Base-by-base conservation (phyloP, 2,797 vertebrate genomes). In the Acrossocheilus fasciatus region DNA sequence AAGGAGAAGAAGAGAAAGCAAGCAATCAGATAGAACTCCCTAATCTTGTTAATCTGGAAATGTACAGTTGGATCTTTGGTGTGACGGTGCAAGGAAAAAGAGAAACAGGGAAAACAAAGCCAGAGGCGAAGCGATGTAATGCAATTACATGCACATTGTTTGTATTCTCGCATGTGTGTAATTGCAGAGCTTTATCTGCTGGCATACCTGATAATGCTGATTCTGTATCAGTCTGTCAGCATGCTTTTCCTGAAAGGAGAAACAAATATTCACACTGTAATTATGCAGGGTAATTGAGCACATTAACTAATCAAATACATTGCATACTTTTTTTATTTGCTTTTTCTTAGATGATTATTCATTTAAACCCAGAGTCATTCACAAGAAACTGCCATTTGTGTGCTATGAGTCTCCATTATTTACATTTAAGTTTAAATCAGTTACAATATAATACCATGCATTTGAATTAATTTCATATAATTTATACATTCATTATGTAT, bases 181-280 rank as follows among this genome's bases (percentile, higher is more conserved):
- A 85, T 59, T n/a, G 26, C 43, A 43, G 26, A 17, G 54, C 43
- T 80, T 68, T 91, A 45, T 69, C 41, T 36, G 50, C 74, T 41
- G 36, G 72, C 75, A 39, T 96, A 99, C 98, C 98, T 99, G 98
- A 91, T 99, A 99, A 84, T 98, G 98, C 89, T 99, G 97, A 88
- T 98, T 99, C 93, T 99, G 98, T 59, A 98, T 98, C 93, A 99
- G 94, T 89, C 97, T 98, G 95, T 98, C 97, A 0, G 97, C 97
- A 0, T 98, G 97, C 17, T 96, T 96, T 89, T 98, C 98, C 98
- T 99, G 93, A 74, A 94, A 93, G 91, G 91, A 92, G 77, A 86
- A 43, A 69, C 72, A 81, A 1, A 92, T 89, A 82, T 73, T 83
- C 12, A 59, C 14, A 85, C 7, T 57, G 18, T 45, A 75, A 70